Base-by-base conservation (phyloP, 2,797 vertebrate species). In the Rhinatrema bivittatum region DNA sequence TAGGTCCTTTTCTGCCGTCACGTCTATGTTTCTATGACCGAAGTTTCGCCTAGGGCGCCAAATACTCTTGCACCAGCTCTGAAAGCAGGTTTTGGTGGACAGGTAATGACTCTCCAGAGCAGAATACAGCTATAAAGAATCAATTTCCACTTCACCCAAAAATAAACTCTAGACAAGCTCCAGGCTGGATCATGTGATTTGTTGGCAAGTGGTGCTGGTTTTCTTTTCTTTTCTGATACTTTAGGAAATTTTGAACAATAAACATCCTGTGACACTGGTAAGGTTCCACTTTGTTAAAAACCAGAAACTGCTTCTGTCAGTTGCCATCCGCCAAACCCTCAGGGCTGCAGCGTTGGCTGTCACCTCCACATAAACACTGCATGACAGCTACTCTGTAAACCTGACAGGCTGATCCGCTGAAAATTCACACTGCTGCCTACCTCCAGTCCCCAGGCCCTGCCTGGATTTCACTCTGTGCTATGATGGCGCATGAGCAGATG, bases 361-460 rank as follows among this genome's bases (percentile, higher is more conserved):
- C 78, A 73, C 81, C 76, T 72, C 76, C 70, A 75, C 72, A 72
- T 84, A 84, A 84, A 84, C 77, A 84, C 77, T 77, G 76, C 64
- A 73, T 72, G 78, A 81, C 56, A 74, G 76, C 78, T 81, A 72
- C 79, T 81, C 79, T 65, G 70, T 70, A 77, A 60, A 79, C 81
- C 75, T 84, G 84, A 85, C 82, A 85, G 81, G 77, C 84, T 86
- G 86, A 85, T 83, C 84, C 79, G 73, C 70, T 63, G 80, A 79
- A 79, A 81, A 81, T 81, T 73, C 46, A 66, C 58, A 39, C 76
- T 77, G n/a, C n/a, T n/a, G n/a, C n/a, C n/a, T n/a, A n/a, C n/a
- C n/a, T n/a, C n/a, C n/a, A n/a, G n/a, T n/a, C n/a, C n/a, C n/a
- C n/a, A n/a, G n/a, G n/a, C n/a, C n/a, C n/a, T n/a, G n/a, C n/a